Base-by-base conservation (phyloP, 2,113 vertebrate species). In the Phylloscopus trochilus region DNA sequence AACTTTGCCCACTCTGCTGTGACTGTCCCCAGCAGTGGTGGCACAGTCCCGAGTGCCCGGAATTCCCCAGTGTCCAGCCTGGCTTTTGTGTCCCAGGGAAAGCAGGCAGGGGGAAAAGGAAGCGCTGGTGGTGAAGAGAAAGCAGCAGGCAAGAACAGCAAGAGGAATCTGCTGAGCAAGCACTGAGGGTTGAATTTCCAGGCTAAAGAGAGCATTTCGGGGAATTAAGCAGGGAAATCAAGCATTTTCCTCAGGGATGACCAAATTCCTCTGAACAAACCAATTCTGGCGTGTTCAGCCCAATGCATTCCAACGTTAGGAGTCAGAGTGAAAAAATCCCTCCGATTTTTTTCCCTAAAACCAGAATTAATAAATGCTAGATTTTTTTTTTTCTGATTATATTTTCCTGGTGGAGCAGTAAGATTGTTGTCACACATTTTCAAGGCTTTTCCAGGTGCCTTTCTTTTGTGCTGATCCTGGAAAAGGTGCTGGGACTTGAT, bases 21-120 rank as follows among this genome's bases (percentile, higher is more conserved):
- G 81, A 72, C 89, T 46, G 60, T 43, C 37, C 51, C 41, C 60
- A 84, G 79, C 16, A 80, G 78, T 26, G 46, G 83, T 9, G 26
- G 53, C 83, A 77, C 63, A 68, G 73, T 37, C 73, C 83, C 0
- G 73, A 60, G 53, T 52, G 73, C 46, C 63, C 18, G 12, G 73
- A 77, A 87, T 77, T 60, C 63, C 63, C 59, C 26, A 1, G 64
- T 33, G 64, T 95, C 93, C 95, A 85, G 89, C 58, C 52, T 83
- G 93, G 93, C 73, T 95, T 97, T 46, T 77, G 95, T 95, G 96
- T 96, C 90, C 96, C 87, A 89, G 87, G 60, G 4, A n/a, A 69
- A 95, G 92, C 75, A 94, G 96, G 92, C 93, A 82, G 41, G 72
- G 60, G 4, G 41, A 90, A 84, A 87, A 89, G 92, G 94, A 95